Conservation (phyloP, 2,113 vertebrate species). For the Athene cunicularia region DNA sequence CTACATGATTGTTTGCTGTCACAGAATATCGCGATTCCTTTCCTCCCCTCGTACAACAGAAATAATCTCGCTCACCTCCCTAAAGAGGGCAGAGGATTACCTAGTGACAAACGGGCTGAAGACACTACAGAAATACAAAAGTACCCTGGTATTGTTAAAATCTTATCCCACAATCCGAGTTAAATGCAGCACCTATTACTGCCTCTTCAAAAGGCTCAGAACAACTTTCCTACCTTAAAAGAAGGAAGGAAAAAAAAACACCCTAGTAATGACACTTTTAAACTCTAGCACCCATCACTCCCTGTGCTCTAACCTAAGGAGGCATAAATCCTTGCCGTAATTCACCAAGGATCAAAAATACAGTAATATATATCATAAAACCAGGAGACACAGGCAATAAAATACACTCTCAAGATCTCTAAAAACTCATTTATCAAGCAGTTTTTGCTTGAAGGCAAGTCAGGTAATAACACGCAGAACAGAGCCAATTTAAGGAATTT, state of each 20-base stretch:
- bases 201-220: neutral
- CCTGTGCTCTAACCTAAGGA: neutral
- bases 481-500: neutral
- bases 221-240: neutral
- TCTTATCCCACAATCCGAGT: neutral
- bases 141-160: neutral
- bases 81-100: neutral
- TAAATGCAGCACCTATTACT: neutral
- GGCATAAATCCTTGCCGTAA: neutral
- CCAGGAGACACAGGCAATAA: conserved; percentile 1
- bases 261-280: neutral
- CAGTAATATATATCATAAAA: neutral
- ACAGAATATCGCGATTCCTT: neutral
- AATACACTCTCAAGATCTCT: neutral
- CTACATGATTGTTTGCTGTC: neutral
- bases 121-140: neutral
- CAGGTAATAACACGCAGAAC: neutral
- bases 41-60: neutral
- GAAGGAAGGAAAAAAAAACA: accelerated
- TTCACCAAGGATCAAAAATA: conserved; percentile 31
- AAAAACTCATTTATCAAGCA: conserved; percentile 24
- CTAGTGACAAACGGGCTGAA: neutral
- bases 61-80: neutral
- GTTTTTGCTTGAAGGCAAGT: conserved; percentile 3
- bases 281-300: neutral